Evolutionary conservation across 2,888 invertebrate genomes (phyloP), one percentile per base, ranked within the genome.

Genomic region (Ichneumoninae sp.): DNA sequence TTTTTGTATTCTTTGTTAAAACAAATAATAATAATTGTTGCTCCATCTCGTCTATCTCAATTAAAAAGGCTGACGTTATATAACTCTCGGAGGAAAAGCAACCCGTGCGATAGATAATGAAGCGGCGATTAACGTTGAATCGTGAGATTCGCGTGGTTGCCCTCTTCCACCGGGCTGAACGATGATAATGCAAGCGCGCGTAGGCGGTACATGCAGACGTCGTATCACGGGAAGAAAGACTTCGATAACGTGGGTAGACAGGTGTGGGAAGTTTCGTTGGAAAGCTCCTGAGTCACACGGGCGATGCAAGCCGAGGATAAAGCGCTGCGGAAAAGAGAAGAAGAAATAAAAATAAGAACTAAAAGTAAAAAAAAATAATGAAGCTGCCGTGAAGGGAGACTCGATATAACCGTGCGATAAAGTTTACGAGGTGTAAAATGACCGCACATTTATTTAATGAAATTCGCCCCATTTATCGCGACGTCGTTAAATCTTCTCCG

Each of bases 211-310:
- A 22, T 7, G 33, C 33, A 47, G 19, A 44, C 36, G 66, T 69
- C 50, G 72, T 60, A 71, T 69, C 44, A 50, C 13, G 68, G 72
- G 57, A 72, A 57, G 62, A 71, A 72, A 82, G 26, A 54, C 22
- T 13, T 19, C 26, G 78, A 22, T 72, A 72, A 70, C 72, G 72
- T 77, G 82, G 82, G 77, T 30, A n/a, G 78, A 26, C 50, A 50
- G 19, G 33, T 19, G 47, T 70, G 33, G 26, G 52, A 57, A 57
- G 57, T 57, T 30, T 57, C 57, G 57, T 57, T 22, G 22, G 22
- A 57, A 57, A 57, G 57, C 57, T 19, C 22, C 44, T 10, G 54
- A 54, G 22, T 54, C 10, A 8, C 52, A n/a, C 19, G 52, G 19
- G 22, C 19, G 8, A 10, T 54, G 22, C 22, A 10, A n/a, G 26